Conservation (phyloP, 2,113 vertebrate species). For the Eurystomus gularis region DNA sequence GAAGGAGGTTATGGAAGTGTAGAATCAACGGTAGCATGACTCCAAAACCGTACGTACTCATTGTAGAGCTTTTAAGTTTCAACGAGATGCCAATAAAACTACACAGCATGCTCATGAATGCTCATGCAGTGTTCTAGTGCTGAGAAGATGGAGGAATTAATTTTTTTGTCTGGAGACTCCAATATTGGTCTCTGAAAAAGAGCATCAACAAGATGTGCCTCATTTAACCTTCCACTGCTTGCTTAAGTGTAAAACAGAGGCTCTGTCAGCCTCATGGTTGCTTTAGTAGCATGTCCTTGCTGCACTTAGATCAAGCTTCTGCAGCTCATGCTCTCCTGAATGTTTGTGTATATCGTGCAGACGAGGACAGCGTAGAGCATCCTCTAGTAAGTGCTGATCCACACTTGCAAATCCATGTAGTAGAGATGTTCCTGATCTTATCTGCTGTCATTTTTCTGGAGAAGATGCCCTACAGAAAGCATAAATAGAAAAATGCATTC, state of each 20-base stretch:
- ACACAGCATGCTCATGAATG: background rate
- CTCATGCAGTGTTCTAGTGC: background rate
- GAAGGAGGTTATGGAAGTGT: background rate
- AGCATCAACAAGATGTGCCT: background rate
- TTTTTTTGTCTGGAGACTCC: background rate
- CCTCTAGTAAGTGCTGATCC: background rate
- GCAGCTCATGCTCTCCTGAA: background rate
- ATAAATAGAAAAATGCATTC: background rate
- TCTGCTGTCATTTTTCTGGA: background rate
- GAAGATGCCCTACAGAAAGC: background rate
- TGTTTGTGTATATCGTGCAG: background rate
- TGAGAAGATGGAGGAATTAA: background rate
- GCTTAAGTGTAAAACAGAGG: background rate
- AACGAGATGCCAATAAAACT: background rate
- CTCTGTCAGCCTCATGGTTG: background rate
- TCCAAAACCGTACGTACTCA: background rate
- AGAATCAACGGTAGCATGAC: background rate
- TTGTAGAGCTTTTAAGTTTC: background rate
- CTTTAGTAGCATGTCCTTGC: background rate
- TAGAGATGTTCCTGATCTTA: background rate
- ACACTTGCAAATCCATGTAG: background rate
- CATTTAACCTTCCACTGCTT: background rate
- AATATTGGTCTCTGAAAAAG: background rate
- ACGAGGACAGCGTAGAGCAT: background rate
- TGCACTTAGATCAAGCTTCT: background rate